Base-by-base conservation (phyloP, 2,113 vertebrate species). In the Pholis gunnellus region DNA sequence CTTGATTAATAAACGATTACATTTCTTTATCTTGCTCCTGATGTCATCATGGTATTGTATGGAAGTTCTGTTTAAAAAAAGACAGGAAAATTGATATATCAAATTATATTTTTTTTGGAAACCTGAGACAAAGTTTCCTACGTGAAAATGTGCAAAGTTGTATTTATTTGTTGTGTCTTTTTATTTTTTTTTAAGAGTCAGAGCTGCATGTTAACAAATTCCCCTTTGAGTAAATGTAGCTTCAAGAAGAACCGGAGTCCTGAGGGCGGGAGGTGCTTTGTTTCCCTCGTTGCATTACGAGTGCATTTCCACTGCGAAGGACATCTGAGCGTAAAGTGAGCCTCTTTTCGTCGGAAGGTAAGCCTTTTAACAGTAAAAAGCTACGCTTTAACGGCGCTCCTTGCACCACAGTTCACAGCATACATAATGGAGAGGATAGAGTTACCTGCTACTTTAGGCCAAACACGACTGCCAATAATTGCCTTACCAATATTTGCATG, bases 401-500 rank as follows among this genome's bases (percentile, higher is more conserved):
- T 89, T 86, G 84, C 91, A 85, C 89, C 83, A 65, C 88, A 79
- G 90, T 93, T 92, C 87, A 87, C 88, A 72, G 92, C 82, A 78
- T 81, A 72, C 87, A 93, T 95, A 95, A 95, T 95, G 93, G 94
- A 90, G 61, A 9, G 86, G 93, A 93, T 95, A 88, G 88, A 90
- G 94, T 95, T 96, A 94, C 94, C 91, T 91, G 89, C 89, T 93
- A 92, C 94, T 94, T 91, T 83, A 73, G 92, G 92, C 83, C 88
- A 86, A 94, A 95, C 93, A 92, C 73, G 75, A 91, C 91, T 89
- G 91, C 90, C 90, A 88, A 92, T 95, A 94, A 95, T 93, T 94
- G 93, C 94, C 93, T 90, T 69, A 92, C 93, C 92, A 94, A 95
- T 95, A 94, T 95, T 95, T 95, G 93, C 94, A 95, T 94, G 91